Base-by-base conservation (phyloP, 1,140 invertebrate species). In the Drosophila bocki region DNA sequence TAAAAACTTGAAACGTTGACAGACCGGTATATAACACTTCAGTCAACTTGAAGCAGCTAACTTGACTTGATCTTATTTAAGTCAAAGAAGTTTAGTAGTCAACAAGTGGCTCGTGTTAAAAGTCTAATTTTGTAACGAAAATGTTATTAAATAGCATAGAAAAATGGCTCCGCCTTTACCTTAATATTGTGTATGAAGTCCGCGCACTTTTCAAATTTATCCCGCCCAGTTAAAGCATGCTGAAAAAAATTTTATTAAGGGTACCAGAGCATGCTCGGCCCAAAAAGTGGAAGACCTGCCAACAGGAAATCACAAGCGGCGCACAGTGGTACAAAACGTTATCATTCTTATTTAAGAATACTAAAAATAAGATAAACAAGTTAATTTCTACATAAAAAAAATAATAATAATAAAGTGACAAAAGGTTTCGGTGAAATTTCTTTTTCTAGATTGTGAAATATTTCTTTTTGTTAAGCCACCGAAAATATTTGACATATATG, bases 21-120 rank as follows among this genome's bases (percentile, higher is more conserved):
- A 29, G 15, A 29, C 47, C 47, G 47, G 26, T 50, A 50, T 50
- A 50, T 29, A n/a, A 29, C 47, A 29, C 26, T 50, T 50, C 15
- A n/a, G 7, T 29, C 13, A 3, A 29, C 15, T n/a, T n/a, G 0
- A 48, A 26, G 13, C 22, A 48, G 45, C 45, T 26, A 26, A 13
- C 45, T 26, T 47, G 22, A 29, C 13, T 15, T 22, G 13, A 47
- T 29, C 22, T 48, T 48, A 48, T 26, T 48, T 8, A 29, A 48
- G 22, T 15, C 7, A 9, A 15, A 15, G 2, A 3, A n/a, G 3
- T 29, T 26, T 1, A 48, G 7, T 9, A 15, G 13, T 26, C 1
- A 48, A 26, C 22, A 48, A 15, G 45, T 3, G 7, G 1, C 13
- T 22, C 22, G 22, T 15, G 12, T 26, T 15, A 26, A 3, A 47